phyloP scores from a whole-genome alignment of 1,140 invertebrate genomes.

The Frieseomelitta varia region DNA sequence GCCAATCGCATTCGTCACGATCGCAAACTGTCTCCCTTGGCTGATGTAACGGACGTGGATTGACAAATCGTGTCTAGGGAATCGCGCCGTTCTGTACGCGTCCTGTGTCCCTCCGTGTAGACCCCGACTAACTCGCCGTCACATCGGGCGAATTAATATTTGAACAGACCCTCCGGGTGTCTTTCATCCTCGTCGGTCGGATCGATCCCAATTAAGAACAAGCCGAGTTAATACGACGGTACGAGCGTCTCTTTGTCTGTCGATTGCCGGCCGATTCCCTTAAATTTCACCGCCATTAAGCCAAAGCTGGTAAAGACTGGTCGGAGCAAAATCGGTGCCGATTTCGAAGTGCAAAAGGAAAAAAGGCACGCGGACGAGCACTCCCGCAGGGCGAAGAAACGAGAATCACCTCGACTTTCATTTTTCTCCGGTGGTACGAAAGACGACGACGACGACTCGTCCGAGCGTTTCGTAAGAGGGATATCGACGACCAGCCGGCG shows the following conservation, averaged over 20 bases:
- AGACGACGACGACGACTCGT: not conserved
- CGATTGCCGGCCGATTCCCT: not conserved
- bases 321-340: not conserved
- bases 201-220: conserved; percentile 48
- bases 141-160: conserved; percentile 29
- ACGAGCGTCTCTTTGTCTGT: too few relatives aligned
- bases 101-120: not conserved
- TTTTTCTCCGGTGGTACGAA: conserved; percentile 1
- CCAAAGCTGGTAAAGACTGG: not conserved
- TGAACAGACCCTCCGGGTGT: not conserved
- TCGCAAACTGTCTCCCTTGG: conserved; percentile 51
- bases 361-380: too few relatives aligned
- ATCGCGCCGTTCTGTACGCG: conserved; percentile 33
- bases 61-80: conserved; percentile 63
- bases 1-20: conserved; percentile 53
- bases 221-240: too few relatives aligned
- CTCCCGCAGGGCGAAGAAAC: too few relatives aligned
- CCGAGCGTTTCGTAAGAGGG: conserved; percentile 15
- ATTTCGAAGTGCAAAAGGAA: not conserved
- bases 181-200: conserved; percentile 1
- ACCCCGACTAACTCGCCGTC: not conserved
- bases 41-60: conserved; percentile 58
- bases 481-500: not conserved
- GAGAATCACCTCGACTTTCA: conserved; percentile 22
- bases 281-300: not conserved